Evolutionary conservation across 2,113 vertebrate genomes (phyloP), one percentile per base, ranked within the genome.

Genomic region (Macheiramphus alcinus): DNA sequence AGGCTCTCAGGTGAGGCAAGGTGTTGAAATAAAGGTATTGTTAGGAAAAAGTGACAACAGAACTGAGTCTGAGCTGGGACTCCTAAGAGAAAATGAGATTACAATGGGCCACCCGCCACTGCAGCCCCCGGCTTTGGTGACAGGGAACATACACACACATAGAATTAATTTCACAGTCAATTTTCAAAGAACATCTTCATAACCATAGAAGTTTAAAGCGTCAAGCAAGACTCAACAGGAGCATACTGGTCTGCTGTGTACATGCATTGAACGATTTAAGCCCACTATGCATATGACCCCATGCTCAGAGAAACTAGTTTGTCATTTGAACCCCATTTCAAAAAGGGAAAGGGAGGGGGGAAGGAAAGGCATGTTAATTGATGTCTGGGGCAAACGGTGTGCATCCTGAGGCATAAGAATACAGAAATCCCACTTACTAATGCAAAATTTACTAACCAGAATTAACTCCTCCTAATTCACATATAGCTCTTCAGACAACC

Each of bases 171-270:
- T 88, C 91, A 90, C 48, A 66, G 59, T 73, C 50, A 70, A 21
- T 84, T 92, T 94, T 88, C 88, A 93, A 92, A 65, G 34, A 82
- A 82, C 40, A 66, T 88, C 48, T 90, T 92, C 50, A 50, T 67
- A 88, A 86, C 76, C 1, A 7, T 4, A 70, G 27, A 47, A 80
- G 42, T 50, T 73, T 61, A 90, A 94, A 95, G 88, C 63, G 72
- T 67, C 59, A 29, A 71, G 95, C 68, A 86, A 89, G 68, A 63
- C 38, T 88, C 75, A 48, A 76, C 68, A 71, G 55, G 59, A 94
- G 10, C 11, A 29, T 10, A 83, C 38, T 59, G 29, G 40, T 73
- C 80, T 83, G 58, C 32, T 72, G 18, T 45, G 78, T 43, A 56
- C 52, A 40, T 20, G 23, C 48, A 59, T 3, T 21, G 59, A 93